Evolutionary conservation across 1,140 invertebrate genomes (phyloP).

Genomic region (Sesamia nonagrioides): DNA sequence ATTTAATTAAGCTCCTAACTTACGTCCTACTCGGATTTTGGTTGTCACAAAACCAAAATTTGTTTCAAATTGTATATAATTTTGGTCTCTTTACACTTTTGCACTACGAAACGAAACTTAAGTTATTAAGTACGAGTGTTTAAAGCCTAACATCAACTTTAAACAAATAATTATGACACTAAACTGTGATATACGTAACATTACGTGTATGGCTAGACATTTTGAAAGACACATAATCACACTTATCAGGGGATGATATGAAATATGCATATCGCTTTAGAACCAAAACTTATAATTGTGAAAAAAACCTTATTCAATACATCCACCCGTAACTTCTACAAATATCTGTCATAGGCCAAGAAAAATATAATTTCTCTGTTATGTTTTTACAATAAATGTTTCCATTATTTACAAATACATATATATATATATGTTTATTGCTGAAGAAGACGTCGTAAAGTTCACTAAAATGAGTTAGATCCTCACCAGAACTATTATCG

Average conservation of each 20-base stretch:
- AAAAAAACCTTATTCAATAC: conserved; percentile 44
- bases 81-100: conserved; percentile 68
- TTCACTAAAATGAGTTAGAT: conserved; percentile 73
- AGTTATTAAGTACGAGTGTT: conserved; percentile 76
- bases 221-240: conserved; percentile 28
- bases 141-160: conserved; percentile 77
- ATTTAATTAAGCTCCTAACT: conserved; percentile 78
- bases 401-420: conserved; percentile 84
- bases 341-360: conserved; percentile 78
- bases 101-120: conserved; percentile 69
- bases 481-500: conserved; percentile 68
- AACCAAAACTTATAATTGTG: conserved; percentile 13
- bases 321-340: conserved; percentile 72
- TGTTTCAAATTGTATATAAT: conserved; percentile 69
- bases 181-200: conserved; percentile 43
- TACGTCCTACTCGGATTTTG: conserved; percentile 78
- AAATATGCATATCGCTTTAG: conserved; percentile 15
- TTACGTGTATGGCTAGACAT: conserved; percentile 39
- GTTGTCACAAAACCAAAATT: conserved; percentile 76
- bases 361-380: conserved; percentile 86
- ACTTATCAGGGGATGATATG: neutral
- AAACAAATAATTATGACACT: conserved; percentile 63
- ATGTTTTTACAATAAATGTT: conserved; percentile 82
- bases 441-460: conserved; percentile 80
- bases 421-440: conserved; percentile 82